Evolutionary conservation across 2,113 vertebrate species (phyloP).

Genomic region (Leptobrachium leishanense): DNA sequence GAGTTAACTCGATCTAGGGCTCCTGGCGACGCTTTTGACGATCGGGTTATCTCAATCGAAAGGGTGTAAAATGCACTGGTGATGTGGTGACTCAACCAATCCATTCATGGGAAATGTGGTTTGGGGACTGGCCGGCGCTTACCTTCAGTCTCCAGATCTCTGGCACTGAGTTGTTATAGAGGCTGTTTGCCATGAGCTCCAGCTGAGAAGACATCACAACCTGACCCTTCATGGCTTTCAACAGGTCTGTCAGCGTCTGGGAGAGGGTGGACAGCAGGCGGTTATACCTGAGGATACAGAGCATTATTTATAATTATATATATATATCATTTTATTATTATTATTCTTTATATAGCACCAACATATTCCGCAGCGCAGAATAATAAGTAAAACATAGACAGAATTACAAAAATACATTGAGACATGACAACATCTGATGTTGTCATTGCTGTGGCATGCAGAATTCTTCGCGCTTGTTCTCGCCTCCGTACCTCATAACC

Average conservation of each 20-base stretch:
- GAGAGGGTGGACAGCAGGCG: constrained; percentile 76
- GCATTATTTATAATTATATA: not conserved
- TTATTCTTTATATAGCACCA: no score
- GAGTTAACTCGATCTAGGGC: no score
- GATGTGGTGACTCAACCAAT: not conserved
- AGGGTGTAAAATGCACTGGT: no score
- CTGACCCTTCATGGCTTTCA: constrained; percentile 85
- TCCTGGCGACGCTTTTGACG: no score
- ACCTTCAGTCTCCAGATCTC: constrained; percentile 85
- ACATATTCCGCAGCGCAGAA: no score
- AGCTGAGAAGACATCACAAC: constrained; percentile 88
- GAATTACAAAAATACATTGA: no score
- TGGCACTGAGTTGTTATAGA: constrained; percentile 84
- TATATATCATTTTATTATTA: no score
- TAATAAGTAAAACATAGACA: no score
- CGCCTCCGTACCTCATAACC: constrained; percentile 78
- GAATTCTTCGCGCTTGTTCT: not conserved
- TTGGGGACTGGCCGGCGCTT: not conserved
- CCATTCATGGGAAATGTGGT: no score
- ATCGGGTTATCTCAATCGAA: no score
- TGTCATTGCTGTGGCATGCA: not conserved
- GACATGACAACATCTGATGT: no score
- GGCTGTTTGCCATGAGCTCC: constrained; percentile 84
- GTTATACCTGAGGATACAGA: constrained; percentile 77
- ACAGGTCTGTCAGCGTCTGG: constrained; percentile 74